Conservation (phyloP, 2,113 vertebrate genomes). For the Bagarius yarrelli region DNA sequence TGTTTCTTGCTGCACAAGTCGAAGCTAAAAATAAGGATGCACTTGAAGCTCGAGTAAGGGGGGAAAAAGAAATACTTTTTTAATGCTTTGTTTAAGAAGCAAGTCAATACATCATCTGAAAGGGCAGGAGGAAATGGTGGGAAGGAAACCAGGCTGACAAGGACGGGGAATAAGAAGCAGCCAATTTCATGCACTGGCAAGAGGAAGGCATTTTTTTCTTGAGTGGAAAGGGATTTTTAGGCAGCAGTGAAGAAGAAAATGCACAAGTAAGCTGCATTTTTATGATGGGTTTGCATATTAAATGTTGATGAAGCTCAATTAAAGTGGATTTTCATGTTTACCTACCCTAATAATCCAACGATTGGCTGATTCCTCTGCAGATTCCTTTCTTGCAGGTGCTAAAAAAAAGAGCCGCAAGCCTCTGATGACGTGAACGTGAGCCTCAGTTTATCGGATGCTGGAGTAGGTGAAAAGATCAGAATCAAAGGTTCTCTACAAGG, state of each 20-base stretch:
- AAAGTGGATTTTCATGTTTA: conserved; percentile 24
- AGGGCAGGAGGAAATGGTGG: conserved; percentile 27
- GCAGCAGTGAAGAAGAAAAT: conserved; percentile 53
- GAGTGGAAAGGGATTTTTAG: conserved; percentile 50
- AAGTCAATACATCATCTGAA: conserved; percentile 39
- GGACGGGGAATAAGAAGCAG: conserved; percentile 52
- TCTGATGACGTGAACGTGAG: background rate
- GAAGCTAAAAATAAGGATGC: background rate
- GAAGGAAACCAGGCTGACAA: conserved; percentile 32
- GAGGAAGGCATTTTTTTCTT: conserved; percentile 56
- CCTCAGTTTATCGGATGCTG: background rate
- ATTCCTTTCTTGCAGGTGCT: background rate
- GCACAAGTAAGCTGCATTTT: conserved; percentile 53
- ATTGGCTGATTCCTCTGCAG: conserved; percentile 8
- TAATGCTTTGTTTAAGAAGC: background rate
- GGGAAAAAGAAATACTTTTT: background rate
- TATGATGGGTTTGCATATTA: conserved; percentile 49
- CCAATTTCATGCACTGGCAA: conserved; percentile 63
- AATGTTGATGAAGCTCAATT: conserved; percentile 41
- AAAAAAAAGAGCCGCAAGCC: background rate
- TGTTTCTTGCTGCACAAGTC: background rate
- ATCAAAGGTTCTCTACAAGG: conserved; percentile 2
- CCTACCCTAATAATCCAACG: conserved; percentile 1
- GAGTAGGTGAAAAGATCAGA: background rate
- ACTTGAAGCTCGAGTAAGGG: no score